Base-by-base conservation (phyloP, 2,797 vertebrate genomes). In the Thamnophis elegans region DNA sequence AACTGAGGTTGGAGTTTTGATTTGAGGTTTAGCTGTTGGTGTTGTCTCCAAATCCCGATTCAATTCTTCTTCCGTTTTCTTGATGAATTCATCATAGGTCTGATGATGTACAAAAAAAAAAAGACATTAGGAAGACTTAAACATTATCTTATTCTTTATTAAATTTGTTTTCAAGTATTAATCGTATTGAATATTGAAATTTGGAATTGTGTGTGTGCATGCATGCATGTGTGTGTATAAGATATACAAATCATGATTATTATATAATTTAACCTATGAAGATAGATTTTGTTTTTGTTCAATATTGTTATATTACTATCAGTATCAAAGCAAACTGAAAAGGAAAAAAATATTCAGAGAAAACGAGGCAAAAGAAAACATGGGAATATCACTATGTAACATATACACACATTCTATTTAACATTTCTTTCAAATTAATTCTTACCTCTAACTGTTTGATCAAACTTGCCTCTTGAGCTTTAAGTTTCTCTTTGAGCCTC, bases 41-140 rank as follows among this genome's bases (percentile, higher is more conserved):
- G 97, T 96, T 13, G 97, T 95, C 89, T 98, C 98, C 87, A 98
- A 97, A 93, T 98, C 98, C 95, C 97, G 98, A 94, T 97, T 98
- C 96, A 99, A 97, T 93, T 99, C 99, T 58, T 98, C 99, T 97
- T 99, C 98, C 2, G 99, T 99, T 98, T 99, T 99, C 97, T 99
- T 98, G 95, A 99, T 99, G 95, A 99, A 99, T 95, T 98, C 98
- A 96, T 99, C 98, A 32, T 99, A 99, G 0, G 98, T 98, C 99
- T 99, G 96, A 56, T 87, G 87, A 87, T 60, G 90, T 51, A 93
- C 42, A 42, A 42, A 42, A 94, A 95, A 95, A 62, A 96, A 96
- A 85, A 25, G n/a, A 87, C 58, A 26, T 22, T 13, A 92, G 42
- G 13, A 90, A 53, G 1, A 55, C 12, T 47, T 58, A 8, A 58